Evolutionary conservation across 2,113 vertebrate genomes (phyloP).

Genomic region (Sminthopsis crassicaudata): DNA sequence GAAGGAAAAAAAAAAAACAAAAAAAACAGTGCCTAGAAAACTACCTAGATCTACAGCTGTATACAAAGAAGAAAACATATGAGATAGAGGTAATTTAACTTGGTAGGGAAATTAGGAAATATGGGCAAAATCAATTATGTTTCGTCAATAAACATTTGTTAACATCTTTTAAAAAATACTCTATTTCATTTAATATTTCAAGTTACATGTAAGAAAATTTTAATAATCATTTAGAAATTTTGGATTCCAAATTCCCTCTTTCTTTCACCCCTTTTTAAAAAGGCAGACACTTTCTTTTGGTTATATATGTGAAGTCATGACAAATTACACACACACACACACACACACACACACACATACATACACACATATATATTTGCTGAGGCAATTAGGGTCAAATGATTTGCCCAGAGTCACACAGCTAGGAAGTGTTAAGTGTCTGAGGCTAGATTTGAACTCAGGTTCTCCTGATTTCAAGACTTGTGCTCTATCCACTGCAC

Average conservation of each 20-base stretch:
- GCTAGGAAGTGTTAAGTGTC: too few relatives aligned
- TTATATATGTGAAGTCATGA: background rate
- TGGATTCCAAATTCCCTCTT: background rate
- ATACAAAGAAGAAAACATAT: background rate
- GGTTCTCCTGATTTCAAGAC: too few relatives aligned
- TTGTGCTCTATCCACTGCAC: too few relatives aligned
- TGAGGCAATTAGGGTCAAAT: too few relatives aligned
- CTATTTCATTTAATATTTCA: background rate
- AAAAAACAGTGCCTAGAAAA: background rate
- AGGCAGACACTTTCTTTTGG: background rate
- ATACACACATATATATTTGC: too few relatives aligned
- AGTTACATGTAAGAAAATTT: background rate
- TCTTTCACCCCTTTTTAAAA: background rate
- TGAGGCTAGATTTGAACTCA: too few relatives aligned
- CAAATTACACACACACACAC: too few relatives aligned
- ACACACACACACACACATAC: too few relatives aligned
- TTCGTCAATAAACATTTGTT: background rate
- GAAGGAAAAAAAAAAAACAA: background rate
- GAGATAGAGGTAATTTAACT: background rate
- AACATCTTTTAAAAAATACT: background rate
- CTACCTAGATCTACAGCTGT: too few relatives aligned
- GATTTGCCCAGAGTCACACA: too few relatives aligned
- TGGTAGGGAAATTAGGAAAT: background rate
- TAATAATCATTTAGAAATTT: background rate
- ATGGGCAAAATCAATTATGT: background rate